These are phyloP conservation scores for Adelognathus sp. DNA, from an alignment of 2,888 invertebrate species.

Conservation along the genomic window DNA sequence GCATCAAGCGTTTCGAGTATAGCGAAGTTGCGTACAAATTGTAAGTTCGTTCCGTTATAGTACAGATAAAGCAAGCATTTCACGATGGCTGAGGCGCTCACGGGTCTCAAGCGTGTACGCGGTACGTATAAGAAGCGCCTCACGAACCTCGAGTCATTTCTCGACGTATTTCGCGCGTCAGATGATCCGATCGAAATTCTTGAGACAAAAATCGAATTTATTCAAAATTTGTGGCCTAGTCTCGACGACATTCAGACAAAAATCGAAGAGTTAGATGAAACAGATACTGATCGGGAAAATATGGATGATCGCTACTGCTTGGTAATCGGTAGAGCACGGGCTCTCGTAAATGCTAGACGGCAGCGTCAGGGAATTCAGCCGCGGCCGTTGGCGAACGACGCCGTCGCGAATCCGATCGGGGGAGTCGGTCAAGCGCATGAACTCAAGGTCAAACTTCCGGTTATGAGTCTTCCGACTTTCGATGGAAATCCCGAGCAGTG, in stretches of 20 bases:
- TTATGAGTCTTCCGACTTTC: conserved; percentile 38
- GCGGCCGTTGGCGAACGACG: no score
- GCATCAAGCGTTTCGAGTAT: no score
- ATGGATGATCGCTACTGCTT: conserved; percentile 21
- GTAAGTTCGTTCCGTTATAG: no score
- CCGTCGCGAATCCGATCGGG: no score
- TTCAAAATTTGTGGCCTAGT: conserved; percentile 12
- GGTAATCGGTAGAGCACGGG: conserved; percentile 21
- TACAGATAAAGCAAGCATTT: no score
- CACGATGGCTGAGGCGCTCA: neutral
- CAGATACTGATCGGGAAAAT: neutral
- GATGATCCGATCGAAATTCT: conserved; percentile 13
- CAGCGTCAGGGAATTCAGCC: neutral
- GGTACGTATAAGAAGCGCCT: conserved; percentile 4
- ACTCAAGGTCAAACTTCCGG: conserved; percentile 25
- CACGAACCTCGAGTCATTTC: neutral
- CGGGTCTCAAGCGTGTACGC: neutral
- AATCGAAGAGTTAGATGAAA: conserved; percentile 16
- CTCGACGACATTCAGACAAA: neutral
- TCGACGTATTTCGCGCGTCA: neutral
- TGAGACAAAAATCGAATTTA: conserved; percentile 19
- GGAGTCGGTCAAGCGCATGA: neutral
- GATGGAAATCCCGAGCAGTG: conserved; percentile 42
- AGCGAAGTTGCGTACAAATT: no score
- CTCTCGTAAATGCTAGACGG: neutral